Base-by-base conservation (phyloP, 2,113 vertebrate genomes). In the Cichladusa arquata region DNA sequence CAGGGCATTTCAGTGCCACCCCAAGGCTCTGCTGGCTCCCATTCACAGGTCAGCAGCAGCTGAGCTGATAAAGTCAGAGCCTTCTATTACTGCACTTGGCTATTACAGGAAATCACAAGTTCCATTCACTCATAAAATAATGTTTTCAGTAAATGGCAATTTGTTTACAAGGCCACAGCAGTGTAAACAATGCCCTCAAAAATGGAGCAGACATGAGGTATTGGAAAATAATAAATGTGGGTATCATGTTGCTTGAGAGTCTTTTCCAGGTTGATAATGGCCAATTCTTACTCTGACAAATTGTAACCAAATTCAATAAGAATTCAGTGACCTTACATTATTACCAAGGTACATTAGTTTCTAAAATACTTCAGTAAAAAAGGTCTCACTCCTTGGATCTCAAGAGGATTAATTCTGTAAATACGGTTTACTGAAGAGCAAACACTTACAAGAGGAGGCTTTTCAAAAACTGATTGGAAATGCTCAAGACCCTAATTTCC, bases 41-140 rank as follows among this genome's bases (percentile, higher is more conserved):
- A 1, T 36, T 28, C 50, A 23, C 0, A 0, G 47, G 6, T 42
- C 81, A 58, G 18, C 58, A 33, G 23, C 66, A 44, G 24, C 6
- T 48, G 14, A 48, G 34, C 0, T 38, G 60, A 61, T 14, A 44
- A n/a, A 96, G 74, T 71, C 86, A 86, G 67, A 57, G 19, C 48
- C 74, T 57, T 38, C 82, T 13, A 31, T 61, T 71, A 42, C 51
- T 57, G 90, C 72, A 34, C 36, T 78, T 74, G 78, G 50, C 79
- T 81, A 8, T 77, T 71, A 64, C 54, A 57, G 90, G 67, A 94
- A 97, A 95, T 78, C 71, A 38, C 1, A 16, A 88, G 60, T 66
- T 96, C 79, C 82, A 81, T n/a, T 90, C 92, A 92, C 89, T 97
- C 82, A 74, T 81, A 77, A 93, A 91, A 53, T 11, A 60, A 78